Evolutionary conservation across 2,888 invertebrate species (phyloP).

Genomic region (Yponomeuta cagnagella): DNA sequence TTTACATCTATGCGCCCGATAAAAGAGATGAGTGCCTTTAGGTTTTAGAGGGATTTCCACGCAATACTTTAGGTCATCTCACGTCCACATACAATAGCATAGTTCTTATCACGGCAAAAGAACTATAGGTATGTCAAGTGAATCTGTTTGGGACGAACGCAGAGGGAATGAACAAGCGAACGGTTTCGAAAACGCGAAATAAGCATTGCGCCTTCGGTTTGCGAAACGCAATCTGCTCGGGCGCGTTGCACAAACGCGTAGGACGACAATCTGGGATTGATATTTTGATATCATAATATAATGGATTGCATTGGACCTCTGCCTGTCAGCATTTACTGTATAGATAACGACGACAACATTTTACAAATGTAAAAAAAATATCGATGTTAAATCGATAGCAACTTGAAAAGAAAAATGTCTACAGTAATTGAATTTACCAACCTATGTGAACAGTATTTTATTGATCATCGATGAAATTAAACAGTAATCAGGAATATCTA

Average conservation of each 20-base stretch:
- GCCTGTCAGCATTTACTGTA: background rate
- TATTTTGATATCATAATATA: constrained; percentile 29
- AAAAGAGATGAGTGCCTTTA: no score
- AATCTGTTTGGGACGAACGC: constrained; percentile 7
- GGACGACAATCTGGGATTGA: constrained; percentile 68
- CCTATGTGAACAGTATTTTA: no score
- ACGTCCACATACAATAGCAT: background rate
- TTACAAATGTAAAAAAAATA: background rate
- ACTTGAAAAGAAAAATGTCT: no score
- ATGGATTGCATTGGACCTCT: background rate
- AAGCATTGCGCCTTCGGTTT: constrained; percentile 71
- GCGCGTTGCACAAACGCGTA: constrained; percentile 68
- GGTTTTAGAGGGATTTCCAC: no score
- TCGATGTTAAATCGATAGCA: no score
- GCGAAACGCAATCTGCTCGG: constrained; percentile 62
- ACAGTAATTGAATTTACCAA: no score
- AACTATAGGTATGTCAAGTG: background rate
- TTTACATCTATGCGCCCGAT: background rate
- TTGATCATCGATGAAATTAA: no score
- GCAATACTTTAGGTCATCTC: no score
- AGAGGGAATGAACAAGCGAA: constrained; percentile 53
- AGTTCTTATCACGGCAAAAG: background rate
- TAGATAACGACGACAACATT: background rate
- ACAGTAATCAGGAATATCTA: no score
- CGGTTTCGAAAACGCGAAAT: constrained; percentile 73